These are phyloP conservation scores for Callipepla californica DNA, from an alignment of 2,113 vertebrate genomes.

Conservation along the genomic window DNA sequence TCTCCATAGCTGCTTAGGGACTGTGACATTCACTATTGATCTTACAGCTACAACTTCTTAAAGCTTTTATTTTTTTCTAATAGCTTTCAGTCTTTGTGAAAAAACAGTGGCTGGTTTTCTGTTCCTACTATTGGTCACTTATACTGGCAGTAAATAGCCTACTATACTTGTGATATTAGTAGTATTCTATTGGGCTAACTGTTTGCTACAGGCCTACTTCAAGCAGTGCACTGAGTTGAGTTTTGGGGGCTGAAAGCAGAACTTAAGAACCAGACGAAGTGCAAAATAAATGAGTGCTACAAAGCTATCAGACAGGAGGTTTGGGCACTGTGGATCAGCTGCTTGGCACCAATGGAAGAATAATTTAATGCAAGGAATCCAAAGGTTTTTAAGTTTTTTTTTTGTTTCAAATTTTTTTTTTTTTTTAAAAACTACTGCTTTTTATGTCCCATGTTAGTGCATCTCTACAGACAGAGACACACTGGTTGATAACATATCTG, in stretches of 20 bases:
- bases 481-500: neutral
- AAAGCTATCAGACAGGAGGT: neutral
- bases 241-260: neutral
- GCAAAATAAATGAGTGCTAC: neutral
- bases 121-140: neutral
- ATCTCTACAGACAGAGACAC: neutral
- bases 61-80: accelerated
- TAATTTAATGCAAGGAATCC: neutral
- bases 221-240: neutral
- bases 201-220: neutral
- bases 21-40: neutral
- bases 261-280: neutral
- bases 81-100: neutral
- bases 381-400: neutral
- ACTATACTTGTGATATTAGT: neutral
- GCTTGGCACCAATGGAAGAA: neutral
- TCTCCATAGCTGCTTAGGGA: neutral
- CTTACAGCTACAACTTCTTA: neutral
- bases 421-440: neutral
- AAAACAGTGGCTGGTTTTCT: neutral
- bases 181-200: neutral
- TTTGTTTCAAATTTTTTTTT: too few relatives aligned
- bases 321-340: neutral
- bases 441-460: accelerated
- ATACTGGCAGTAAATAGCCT: neutral